Conservation (phyloP, 2,113 vertebrate genomes). For the Actinemys pallida region DNA sequence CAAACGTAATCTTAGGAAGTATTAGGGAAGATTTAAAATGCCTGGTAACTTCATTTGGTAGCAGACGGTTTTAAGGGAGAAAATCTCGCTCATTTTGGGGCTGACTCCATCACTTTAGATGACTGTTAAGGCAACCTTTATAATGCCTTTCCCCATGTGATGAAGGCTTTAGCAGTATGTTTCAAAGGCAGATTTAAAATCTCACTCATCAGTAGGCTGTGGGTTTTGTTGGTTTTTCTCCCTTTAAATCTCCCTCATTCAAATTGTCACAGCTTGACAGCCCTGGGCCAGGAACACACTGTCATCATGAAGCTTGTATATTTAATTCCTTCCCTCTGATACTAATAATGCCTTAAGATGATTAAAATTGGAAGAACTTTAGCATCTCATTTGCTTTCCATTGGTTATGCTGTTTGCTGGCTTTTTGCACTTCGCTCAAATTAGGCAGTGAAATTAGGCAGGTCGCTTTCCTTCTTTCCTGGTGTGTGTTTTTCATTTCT, state of each 20-base stretch:
- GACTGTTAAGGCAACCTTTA: background rate
- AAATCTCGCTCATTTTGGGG: background rate
- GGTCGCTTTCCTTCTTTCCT: background rate
- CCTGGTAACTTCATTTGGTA: background rate
- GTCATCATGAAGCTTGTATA: slow-evolving; percentile 49
- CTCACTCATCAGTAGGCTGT: background rate
- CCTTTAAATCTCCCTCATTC: slow-evolving; percentile 2
- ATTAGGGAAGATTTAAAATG: background rate
- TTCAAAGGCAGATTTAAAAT: background rate
- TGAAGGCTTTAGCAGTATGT: background rate
- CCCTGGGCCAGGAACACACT: slow-evolving; percentile 33
- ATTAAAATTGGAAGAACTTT: slow-evolving; percentile 1
- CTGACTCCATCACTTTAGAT: rapidly evolving
- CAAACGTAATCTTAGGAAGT: rapidly evolving
- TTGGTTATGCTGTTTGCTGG: background rate
- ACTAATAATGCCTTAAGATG: slow-evolving; percentile 65
- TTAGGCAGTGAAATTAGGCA: background rate
- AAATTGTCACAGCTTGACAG: slow-evolving; percentile 37
- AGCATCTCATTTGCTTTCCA: background rate
- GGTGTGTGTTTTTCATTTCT: background rate
- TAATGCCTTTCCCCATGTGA: background rate
- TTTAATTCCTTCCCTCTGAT: slow-evolving; percentile 62
- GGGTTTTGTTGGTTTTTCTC: background rate
- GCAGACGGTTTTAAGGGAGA: background rate
- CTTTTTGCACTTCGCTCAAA: background rate